These are phyloP conservation scores for Cyprinodon diabolis DNA, from an alignment of 2,797 vertebrate genomes.

Conservation along the genomic window DNA sequence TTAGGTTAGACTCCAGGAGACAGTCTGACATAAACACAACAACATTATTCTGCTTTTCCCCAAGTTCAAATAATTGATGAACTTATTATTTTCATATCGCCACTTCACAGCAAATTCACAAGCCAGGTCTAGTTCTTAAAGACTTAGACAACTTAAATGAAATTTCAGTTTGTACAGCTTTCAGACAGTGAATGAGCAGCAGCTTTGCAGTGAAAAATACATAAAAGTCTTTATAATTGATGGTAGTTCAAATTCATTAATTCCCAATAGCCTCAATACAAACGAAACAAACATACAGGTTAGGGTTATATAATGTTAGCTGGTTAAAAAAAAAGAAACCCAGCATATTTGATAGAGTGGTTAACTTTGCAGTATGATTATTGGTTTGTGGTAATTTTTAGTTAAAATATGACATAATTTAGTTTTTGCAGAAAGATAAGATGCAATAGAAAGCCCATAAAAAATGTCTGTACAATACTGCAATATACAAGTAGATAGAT, in stretches of 20 bases:
- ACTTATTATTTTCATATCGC: neutral
- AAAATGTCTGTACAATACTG: neutral
- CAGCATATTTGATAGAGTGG: no score
- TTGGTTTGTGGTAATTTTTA: no score
- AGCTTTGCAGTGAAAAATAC: no score
- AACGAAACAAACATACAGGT: neutral
- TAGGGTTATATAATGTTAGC: neutral
- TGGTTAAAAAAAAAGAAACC: neutral
- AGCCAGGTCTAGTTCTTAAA: neutral
- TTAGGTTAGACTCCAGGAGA: slow-evolving; percentile 20
- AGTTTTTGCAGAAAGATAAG: neutral
- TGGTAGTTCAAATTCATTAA: neutral
- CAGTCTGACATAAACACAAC: slow-evolving; percentile 14
- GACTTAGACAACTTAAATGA: no score
- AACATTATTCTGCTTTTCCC: neutral
- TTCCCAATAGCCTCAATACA: neutral
- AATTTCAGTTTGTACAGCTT: no score
- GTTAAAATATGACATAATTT: neutral
- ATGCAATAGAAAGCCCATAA: neutral
- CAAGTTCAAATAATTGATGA: neutral
- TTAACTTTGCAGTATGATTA: no score
- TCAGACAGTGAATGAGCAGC: no score
- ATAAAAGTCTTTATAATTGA: neutral
- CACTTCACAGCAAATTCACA: neutral
- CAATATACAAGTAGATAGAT: neutral